Percentiles rank a stretch among this genome's conserved stretches.
phyloP scores from a whole-genome alignment of 2,113 vertebrate genomes.

The Entomyzon cyanotis region DNA sequence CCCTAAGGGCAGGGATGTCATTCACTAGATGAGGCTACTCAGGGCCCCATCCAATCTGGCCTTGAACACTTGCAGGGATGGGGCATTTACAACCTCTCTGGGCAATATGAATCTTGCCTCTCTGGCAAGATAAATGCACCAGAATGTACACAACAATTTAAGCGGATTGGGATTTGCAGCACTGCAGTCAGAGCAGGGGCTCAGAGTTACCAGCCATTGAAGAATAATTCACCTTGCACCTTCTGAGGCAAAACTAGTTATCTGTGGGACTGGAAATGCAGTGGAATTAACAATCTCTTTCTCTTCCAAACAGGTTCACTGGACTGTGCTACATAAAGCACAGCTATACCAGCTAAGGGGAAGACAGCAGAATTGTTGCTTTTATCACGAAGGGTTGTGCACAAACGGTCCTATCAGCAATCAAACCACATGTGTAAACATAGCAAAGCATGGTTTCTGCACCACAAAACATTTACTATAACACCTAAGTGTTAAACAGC shows the following conservation, averaged over 20 bases:
- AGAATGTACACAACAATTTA: background rate
- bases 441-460: background rate
- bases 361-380: background rate
- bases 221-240: background rate
- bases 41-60: background rate
- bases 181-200: accelerated
- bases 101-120: background rate
- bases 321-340: background rate
- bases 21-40: background rate
- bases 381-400: background rate
- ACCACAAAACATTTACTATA: background rate
- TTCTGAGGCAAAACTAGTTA: background rate
- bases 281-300: background rate
- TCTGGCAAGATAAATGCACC: background rate
- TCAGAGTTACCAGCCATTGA: background rate
- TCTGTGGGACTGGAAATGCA: background rate
- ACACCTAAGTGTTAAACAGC: background rate
- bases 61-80: background rate
- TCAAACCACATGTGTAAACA: background rate
- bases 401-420: background rate
- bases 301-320: background rate
- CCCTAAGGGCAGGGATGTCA: background rate
- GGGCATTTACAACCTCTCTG: background rate
- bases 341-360: background rate
- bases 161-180: background rate